Conservation (phyloP, 2,888 invertebrate genomes). For the Agapetus fuscipes region DNA sequence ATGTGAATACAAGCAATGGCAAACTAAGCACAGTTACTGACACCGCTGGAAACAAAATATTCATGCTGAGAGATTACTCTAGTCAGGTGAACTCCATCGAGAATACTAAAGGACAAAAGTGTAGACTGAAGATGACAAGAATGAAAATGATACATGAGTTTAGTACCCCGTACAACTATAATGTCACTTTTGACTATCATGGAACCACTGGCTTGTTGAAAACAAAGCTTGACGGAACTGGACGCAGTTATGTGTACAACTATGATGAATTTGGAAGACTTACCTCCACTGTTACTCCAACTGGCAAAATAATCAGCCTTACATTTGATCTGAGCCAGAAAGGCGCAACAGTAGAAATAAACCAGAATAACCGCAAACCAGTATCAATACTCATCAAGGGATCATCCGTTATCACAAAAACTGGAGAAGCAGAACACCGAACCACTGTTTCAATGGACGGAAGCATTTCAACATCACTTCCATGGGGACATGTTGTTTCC, state of each 20-base stretch:
- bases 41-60: conserved; percentile 83
- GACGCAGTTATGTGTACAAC: conserved; percentile 84
- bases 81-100: conserved; percentile 89
- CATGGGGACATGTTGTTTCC: conserved; percentile 81
- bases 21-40: conserved; percentile 90
- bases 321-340: conserved; percentile 85
- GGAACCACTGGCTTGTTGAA: conserved; percentile 82
- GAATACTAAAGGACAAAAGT: conserved; percentile 88
- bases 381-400: conserved; percentile 82
- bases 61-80: conserved; percentile 71
- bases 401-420: conserved; percentile 70
- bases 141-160: conserved; percentile 87
- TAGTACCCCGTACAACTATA: conserved; percentile 87
- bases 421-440: conserved; percentile 73
- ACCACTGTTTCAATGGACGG: conserved; percentile 75
- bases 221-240: conserved; percentile 82
- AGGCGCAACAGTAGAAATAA: conserved; percentile 79
- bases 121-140: conserved; percentile 81
- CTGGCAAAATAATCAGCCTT: conserved; percentile 84
- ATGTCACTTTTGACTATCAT: conserved; percentile 89
- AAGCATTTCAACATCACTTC: conserved; percentile 67
- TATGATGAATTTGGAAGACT: conserved; percentile 92
- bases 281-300: conserved; percentile 86
- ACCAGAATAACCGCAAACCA: conserved; percentile 73
- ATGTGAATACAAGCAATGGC: conserved; percentile 93